phyloP scores from a whole-genome alignment of 1,140 invertebrate genomes.

The Aphis craccivora region DNA sequence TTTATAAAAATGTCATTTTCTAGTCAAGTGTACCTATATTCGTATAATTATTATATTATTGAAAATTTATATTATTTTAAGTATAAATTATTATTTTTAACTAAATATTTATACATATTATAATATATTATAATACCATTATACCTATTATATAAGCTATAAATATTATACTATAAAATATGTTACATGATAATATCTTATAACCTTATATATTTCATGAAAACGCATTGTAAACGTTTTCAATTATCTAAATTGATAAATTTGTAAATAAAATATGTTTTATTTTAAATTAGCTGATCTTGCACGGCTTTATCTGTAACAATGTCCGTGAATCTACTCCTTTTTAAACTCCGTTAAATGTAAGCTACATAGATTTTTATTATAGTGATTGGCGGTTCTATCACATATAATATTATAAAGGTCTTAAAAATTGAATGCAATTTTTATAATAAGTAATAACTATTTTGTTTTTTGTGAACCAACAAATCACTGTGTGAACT shows the following conservation, averaged over 20 bases:
- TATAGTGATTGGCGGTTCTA: no score
- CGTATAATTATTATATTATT: not conserved
- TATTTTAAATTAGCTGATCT: not conserved
- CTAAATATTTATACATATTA: constrained; percentile 19
- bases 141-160: not conserved
- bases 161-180: not conserved
- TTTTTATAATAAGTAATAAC: no score
- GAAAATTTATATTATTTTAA: constrained; percentile 17
- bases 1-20: not conserved
- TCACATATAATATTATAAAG: no score
- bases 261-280: constrained; percentile 19
- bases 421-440: no score
- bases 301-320: no score
- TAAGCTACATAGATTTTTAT: no score
- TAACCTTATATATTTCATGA: not conserved
- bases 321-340: no score
- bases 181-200: not conserved
- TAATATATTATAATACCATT: not conserved
- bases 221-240: not conserved
- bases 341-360: no score
- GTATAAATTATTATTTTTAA: constrained; percentile 20
- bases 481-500: no score
- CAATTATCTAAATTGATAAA: not conserved
- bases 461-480: no score
- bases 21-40: not conserved